Evolutionary conservation across 2,888 invertebrate species (phyloP).

Genomic region (Tetragnatha montana): DNA sequence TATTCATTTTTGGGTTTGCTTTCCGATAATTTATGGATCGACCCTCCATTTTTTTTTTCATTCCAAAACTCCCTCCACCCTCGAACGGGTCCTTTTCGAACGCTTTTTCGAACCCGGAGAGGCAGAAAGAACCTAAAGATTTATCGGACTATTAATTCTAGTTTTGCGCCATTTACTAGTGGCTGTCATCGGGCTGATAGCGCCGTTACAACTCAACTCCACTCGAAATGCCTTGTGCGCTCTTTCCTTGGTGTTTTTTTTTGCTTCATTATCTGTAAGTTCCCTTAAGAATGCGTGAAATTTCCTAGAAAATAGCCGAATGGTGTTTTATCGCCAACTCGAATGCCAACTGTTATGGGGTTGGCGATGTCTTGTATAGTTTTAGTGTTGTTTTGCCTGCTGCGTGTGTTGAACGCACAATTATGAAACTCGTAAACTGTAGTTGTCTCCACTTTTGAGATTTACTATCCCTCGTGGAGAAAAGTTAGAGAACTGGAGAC

Average conservation of each 20-base stretch:
- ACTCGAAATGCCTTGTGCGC: not conserved
- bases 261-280: not conserved
- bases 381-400: too few species aligned
- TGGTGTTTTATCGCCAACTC: not conserved
- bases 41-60: not conserved
- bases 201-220: slow-evolving; percentile 30
- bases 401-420: too few species aligned
- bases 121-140: slow-evolving; percentile 33
- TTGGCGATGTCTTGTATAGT: too few species aligned
- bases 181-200: slow-evolving; percentile 13
- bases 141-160: slow-evolving; percentile 67
- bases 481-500: too few species aligned
- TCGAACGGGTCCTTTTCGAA: not conserved
- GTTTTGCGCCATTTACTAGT: slow-evolving; percentile 45
- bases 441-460: too few species aligned
- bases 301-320: not conserved
- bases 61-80: not conserved
- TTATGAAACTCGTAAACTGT: too few species aligned
- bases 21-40: slow-evolving; percentile 54
- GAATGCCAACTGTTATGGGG: not conserved
- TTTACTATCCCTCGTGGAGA: too few species aligned
- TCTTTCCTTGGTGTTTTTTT: not conserved
- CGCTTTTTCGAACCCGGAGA: not conserved
- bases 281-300: not conserved
- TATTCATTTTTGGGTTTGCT: slow-evolving; percentile 3